Evolutionary conservation across 1,140 invertebrate species (phyloP).

Genomic region (Bombus turneri): DNA sequence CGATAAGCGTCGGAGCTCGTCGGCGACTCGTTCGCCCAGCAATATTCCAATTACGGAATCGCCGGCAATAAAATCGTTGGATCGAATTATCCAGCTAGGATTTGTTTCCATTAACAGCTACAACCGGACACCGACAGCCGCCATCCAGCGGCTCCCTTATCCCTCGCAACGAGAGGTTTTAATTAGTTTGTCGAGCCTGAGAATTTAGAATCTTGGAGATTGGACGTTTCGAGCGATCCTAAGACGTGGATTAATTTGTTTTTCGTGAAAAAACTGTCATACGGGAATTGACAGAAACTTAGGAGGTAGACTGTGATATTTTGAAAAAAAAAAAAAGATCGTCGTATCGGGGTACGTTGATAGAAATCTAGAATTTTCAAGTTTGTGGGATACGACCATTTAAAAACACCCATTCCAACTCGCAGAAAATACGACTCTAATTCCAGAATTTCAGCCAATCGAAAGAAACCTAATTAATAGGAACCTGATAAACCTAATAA

Average conservation of each 20-base stretch:
- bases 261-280: neutral
- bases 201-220: neutral
- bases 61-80: constrained; percentile 28
- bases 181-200: neutral
- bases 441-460: too few species aligned
- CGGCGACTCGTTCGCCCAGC: constrained; percentile 20
- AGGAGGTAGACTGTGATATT: too few species aligned
- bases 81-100: constrained; percentile 35
- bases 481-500: too few species aligned
- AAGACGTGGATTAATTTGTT: neutral
- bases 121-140: neutral
- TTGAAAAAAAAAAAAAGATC: too few species aligned
- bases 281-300: too few species aligned
- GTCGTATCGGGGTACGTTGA: too few species aligned
- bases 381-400: too few species aligned
- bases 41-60: constrained; percentile 53
- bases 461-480: too few species aligned
- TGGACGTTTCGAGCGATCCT: neutral
- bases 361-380: too few species aligned
- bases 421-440: too few species aligned
- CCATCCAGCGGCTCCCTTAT: neutral
- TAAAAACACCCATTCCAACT: too few species aligned
- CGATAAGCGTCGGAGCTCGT: constrained; percentile 49
- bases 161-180: neutral
- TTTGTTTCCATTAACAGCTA: constrained; percentile 46